Evolutionary conservation across 2,797 vertebrate species (phyloP).

Genomic region (Crocidura indochinensis): DNA sequence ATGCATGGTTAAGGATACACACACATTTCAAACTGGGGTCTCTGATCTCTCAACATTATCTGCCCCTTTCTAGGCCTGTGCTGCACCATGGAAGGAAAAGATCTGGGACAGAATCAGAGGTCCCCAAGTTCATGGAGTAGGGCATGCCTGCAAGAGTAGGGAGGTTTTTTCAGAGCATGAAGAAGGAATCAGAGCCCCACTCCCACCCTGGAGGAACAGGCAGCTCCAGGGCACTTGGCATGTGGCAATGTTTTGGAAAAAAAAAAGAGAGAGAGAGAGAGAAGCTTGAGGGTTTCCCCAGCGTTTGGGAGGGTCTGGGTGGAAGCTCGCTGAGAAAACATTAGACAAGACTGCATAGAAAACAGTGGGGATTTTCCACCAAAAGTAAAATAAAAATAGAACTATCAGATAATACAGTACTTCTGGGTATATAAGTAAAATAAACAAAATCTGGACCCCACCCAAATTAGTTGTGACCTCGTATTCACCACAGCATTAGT

Average conservation of each 20-base stretch:
- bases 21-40: background rate
- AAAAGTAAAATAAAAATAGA: background rate
- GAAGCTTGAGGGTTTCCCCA: background rate
- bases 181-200: background rate
- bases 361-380: background rate
- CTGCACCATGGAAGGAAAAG: background rate
- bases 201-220: fast-evolving
- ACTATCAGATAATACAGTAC: background rate
- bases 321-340: background rate
- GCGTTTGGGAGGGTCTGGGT: background rate
- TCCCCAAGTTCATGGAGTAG: background rate
- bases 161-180: background rate
- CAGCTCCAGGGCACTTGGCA: background rate
- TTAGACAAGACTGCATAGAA: background rate
- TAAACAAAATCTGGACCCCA: background rate
- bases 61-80: no score
- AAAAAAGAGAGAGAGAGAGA: background rate
- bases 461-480: background rate
- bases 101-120: background rate
- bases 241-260: background rate
- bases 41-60: background rate
- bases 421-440: background rate
- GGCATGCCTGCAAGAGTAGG: background rate
- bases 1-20: no score
- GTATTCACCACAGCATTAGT: background rate